Evolutionary conservation across 2,888 invertebrate species (phyloP).

Genomic region (Idaea dimidiata): DNA sequence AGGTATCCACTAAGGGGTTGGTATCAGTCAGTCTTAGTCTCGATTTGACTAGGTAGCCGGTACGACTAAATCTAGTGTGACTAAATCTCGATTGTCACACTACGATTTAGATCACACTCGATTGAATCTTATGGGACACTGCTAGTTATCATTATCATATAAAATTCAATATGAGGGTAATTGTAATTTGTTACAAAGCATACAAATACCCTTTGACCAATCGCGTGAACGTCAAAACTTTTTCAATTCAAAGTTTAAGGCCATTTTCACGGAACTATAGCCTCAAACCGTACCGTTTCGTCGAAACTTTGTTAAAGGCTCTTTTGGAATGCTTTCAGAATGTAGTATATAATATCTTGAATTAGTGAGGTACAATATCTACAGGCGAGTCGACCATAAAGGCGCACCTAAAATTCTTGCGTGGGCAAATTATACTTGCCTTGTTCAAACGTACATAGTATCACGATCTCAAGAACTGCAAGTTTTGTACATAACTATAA

Average conservation of each 20-base stretch:
- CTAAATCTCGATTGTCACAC: too few relatives aligned
- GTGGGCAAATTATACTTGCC: constrained; percentile 33
- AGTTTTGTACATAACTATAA: constrained; percentile 29
- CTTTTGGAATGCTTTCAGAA: constrained; percentile 4
- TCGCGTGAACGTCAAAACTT: constrained; percentile 15
- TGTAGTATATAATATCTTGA: constrained; percentile 11
- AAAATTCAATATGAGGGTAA: neutral
- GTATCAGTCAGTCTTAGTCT: too few relatives aligned
- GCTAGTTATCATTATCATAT: too few relatives aligned
- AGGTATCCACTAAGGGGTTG: too few relatives aligned
- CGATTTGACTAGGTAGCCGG: too few relatives aligned
- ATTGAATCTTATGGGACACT: too few relatives aligned
- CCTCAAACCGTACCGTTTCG: neutral
- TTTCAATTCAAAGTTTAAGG: constrained; percentile 18
- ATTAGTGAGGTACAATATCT: constrained; percentile 6
- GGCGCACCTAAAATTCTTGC: constrained; percentile 42
- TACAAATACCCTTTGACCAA: constrained; percentile 6
- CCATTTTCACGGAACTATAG: constrained; percentile 11
- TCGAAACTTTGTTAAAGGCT: constrained; percentile 5
- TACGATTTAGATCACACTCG: too few relatives aligned
- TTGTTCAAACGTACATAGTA: constrained; percentile 40
- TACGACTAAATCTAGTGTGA: too few relatives aligned
- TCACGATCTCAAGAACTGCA: constrained; percentile 36
- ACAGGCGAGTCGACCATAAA: constrained; percentile 21
- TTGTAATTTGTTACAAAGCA: constrained; percentile 8